Evolutionary conservation across 2,888 invertebrate genomes (phyloP).

Genomic region (Tetanocera ferruginea): DNA sequence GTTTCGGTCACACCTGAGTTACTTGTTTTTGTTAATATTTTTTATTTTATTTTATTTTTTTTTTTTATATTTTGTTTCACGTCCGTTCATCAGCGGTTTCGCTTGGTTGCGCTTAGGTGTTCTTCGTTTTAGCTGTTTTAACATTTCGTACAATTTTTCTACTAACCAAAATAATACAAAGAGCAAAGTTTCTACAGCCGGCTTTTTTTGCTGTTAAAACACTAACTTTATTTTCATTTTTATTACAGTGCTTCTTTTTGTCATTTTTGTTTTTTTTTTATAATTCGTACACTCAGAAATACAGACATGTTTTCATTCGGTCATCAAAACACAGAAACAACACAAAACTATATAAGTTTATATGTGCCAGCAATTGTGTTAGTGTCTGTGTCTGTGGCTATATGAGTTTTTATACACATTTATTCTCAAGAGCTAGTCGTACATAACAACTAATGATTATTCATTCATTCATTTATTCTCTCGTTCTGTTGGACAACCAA

Average conservation of each 20-base stretch:
- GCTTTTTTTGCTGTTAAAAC: neutral
- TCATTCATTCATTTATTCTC: constrained; percentile 7
- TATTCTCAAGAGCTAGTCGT: neutral
- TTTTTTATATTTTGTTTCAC: constrained; percentile 4
- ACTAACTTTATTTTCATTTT: neutral
- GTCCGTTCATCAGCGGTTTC: constrained; percentile 38
- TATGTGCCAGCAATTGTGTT: too few relatives aligned
- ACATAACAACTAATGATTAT: neutral
- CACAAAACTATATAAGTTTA: too few relatives aligned
- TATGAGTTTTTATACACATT: too few relatives aligned
- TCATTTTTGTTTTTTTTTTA: too few relatives aligned
- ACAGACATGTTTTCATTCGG: too few relatives aligned
- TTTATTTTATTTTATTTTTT: neutral
- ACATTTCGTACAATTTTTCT: neutral
- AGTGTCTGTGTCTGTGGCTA: too few relatives aligned
- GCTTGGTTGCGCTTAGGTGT: constrained; percentile 36
- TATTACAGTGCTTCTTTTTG: neutral
- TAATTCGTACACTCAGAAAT: too few relatives aligned
- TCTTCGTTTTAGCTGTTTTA: constrained; percentile 23
- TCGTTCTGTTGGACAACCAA: neutral
- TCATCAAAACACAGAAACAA: too few relatives aligned
- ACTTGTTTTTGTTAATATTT: neutral
- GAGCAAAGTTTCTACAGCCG: neutral
- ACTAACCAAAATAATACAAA: neutral
- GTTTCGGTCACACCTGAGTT: constrained; percentile 68